These are phyloP conservation scores for Geopemphigus sp. DNA, from an alignment of 1,140 invertebrate species.

Conservation along the genomic window DNA sequence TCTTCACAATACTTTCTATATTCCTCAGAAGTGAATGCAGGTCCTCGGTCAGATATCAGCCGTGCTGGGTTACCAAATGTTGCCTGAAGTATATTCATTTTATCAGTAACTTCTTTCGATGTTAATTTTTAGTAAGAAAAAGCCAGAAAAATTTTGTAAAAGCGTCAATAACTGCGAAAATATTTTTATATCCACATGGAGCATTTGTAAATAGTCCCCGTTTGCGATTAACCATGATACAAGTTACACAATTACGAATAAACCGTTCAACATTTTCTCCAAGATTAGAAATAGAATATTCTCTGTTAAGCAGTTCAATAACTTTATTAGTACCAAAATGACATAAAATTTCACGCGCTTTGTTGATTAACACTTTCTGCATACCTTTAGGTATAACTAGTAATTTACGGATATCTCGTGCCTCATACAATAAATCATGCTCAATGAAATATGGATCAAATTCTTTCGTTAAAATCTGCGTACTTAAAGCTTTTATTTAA, in stretches of 20 bases:
- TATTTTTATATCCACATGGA: neutral
- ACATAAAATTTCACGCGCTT: neutral
- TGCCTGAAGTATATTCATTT: too few relatives aligned
- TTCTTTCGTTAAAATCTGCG: too few relatives aligned
- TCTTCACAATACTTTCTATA: too few relatives aligned
- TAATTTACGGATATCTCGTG: too few relatives aligned
- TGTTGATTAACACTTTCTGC: neutral
- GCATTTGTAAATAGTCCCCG: neutral
- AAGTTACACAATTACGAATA: conserved; percentile 2
- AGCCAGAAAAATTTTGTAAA: too few relatives aligned
- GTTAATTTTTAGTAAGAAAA: neutral
- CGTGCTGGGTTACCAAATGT: conserved; percentile 10
- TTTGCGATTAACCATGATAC: conserved; percentile 2
- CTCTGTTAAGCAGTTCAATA: too few relatives aligned
- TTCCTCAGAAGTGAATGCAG: conserved; percentile 3
- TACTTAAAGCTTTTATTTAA: too few relatives aligned
- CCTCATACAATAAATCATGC: too few relatives aligned
- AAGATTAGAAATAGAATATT: too few relatives aligned
- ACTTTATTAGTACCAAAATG: conserved; percentile 3
- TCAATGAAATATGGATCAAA: too few relatives aligned
- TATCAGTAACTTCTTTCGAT: neutral
- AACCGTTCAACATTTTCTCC: neutral
- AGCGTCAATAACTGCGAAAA: neutral
- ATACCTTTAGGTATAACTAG: too few relatives aligned
- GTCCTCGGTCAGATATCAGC: neutral